Conservation (phyloP, 1,140 invertebrate genomes). For the Pemphigus obesinymphae region DNA sequence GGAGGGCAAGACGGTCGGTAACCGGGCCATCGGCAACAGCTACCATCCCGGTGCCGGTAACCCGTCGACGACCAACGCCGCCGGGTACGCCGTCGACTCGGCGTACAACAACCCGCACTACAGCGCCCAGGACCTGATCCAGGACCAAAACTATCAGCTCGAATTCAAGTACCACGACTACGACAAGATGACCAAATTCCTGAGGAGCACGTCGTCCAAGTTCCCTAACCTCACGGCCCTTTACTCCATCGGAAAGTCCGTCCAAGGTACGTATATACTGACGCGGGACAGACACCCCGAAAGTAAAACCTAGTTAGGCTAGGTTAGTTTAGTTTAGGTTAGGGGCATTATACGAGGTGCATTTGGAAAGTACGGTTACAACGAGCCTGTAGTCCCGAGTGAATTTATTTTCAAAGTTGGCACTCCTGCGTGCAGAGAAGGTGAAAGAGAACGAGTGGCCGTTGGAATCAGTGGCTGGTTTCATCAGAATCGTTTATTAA, state of each 20-base stretch:
- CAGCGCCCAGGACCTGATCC: slow-evolving; percentile 20
- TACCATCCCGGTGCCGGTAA: not conserved
- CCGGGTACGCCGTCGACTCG: slow-evolving; percentile 8
- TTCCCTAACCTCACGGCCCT: slow-evolving; percentile 82
- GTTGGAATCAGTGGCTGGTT: too few species aligned
- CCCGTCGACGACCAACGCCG: not conserved
- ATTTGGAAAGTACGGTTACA: too few species aligned
- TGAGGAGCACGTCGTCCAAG: slow-evolving; percentile 69
- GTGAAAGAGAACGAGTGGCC: too few species aligned
- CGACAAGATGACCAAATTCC: slow-evolving; percentile 75
- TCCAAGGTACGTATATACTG: slow-evolving; percentile 76
- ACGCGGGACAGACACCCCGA: too few species aligned
- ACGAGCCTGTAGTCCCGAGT: too few species aligned
- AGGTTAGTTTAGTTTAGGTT: too few species aligned
- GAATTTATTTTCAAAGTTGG: too few species aligned
- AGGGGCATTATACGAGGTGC: too few species aligned
- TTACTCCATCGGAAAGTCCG: slow-evolving; percentile 89
- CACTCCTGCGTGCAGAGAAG: too few species aligned
- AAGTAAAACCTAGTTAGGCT: too few species aligned
- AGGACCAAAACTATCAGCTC: slow-evolving; percentile 49
- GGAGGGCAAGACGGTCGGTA: slow-evolving; percentile 21
- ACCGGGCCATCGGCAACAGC: not conserved
- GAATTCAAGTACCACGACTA: slow-evolving; percentile 88
- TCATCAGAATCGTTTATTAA: too few species aligned
- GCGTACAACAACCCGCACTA: not conserved